Conservation (phyloP, 2,797 vertebrate species). For the Enteromius unitaeniatus region DNA sequence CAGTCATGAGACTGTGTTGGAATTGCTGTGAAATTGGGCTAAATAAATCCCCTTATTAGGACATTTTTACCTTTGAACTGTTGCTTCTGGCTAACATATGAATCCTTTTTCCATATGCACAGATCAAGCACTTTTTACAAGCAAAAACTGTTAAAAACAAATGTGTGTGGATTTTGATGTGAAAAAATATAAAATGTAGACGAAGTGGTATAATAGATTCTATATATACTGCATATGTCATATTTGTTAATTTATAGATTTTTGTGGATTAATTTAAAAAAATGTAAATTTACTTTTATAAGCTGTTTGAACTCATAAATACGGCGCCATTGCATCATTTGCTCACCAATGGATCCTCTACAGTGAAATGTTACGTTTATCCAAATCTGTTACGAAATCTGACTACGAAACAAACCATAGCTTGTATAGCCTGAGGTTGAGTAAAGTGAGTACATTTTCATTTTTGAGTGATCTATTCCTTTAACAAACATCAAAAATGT, state of each 20-base stretch:
- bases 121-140: not conserved
- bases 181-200: not conserved
- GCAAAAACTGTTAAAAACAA: not conserved
- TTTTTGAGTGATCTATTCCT: not conserved
- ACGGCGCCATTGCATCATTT: not conserved
- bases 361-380: not conserved
- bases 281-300: not conserved
- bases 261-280: not conserved
- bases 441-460: not conserved
- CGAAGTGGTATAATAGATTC: not conserved
- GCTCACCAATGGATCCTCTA: not conserved
- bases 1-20: no score
- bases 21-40: no score
- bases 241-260: not conserved
- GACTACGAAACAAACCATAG: not conserved
- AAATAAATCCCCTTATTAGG: not conserved
- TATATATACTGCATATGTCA: no score
- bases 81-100: not conserved
- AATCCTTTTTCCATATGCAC: not conserved
- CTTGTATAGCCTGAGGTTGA: not conserved
- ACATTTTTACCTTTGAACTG: not conserved
- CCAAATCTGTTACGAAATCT: not conserved
- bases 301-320: not conserved
- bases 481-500: not conserved
- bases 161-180: not conserved